phyloP scores from a whole-genome alignment of 1,140 invertebrate species.

The Dendroctonus valens region DNA sequence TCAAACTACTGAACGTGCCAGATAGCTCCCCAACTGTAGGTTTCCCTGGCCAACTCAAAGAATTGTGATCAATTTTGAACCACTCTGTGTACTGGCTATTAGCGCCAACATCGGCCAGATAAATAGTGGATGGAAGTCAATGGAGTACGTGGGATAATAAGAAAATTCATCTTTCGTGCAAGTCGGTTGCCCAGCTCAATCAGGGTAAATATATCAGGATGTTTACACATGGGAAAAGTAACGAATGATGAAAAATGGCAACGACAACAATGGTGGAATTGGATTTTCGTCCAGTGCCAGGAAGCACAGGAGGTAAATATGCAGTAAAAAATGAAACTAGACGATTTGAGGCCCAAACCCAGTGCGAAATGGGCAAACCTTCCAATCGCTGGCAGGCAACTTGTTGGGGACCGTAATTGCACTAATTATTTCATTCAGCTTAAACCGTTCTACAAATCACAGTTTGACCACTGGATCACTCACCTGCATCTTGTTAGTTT shows the following conservation, averaged over 20 bases:
- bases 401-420: background rate
- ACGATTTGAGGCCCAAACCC: no score
- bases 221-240: constrained; percentile 16
- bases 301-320: background rate
- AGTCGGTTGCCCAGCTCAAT: constrained; percentile 5
- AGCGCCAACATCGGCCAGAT: no score
- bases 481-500: constrained; percentile 23
- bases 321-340: background rate
- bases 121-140: no score
- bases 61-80: no score
- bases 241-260: constrained; percentile 8
- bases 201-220: constrained; percentile 7
- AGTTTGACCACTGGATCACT: no score
- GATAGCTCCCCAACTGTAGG: no score
- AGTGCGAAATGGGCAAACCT: no score
- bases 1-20: no score
- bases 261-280: constrained; percentile 12
- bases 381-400: background rate
- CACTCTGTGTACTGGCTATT: no score
- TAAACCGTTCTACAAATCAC: no score
- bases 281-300: background rate
- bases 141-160: background rate
- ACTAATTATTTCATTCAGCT: background rate
- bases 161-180: constrained; percentile 10
- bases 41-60: no score